Evolutionary conservation across 1,140 invertebrate species (phyloP), one percentile per base, ranked within the genome.

Genomic region (Formica selysi): DNA sequence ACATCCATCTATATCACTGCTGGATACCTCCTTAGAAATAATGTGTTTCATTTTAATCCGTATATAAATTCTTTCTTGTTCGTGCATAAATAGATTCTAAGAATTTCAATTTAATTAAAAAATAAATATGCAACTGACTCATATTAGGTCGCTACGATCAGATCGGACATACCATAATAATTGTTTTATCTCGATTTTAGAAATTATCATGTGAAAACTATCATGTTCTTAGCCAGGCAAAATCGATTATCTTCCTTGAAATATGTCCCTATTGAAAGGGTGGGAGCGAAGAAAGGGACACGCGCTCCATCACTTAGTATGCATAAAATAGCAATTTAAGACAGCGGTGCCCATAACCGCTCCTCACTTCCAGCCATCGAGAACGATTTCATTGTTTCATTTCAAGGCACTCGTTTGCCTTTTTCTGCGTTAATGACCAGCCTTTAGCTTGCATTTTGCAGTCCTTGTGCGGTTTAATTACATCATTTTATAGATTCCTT

Each of bases 401-500:
- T 86, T 38, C 86, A 29, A 48, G 51, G n/a, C 26, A 48, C 29
- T 26, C 67, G 29, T 32, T 68, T 48, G 26, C 29, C 44, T 26
- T 92, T 93, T 92, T 90, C 87, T 74, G 44, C 81, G 85, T 93
- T 93, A 93, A 94, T 91, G 92, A 91, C 89, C 90, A 86, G 74
- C 87, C 90, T 92, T 93, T 92, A 91, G 89, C 81, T 65, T 85
- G 90, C 89, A 22, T 76, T 76, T 32, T 19, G 41, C 41, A 41
- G 3, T 10, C 16, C 19, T 26, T 22, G 73, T 48, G 74, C 67
- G 68, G 86, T 86, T 93, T 94, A 95, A 94, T 94, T 93, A 92
- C 92, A 90, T 93, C 92, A 91, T 92, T 93, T 88, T 93, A 93
- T 93, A 92, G 92, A 93, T 93, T 89, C 59, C 44, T 57, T 85